Base-by-base conservation (phyloP, 2,797 vertebrate genomes). In the Pseudomugil tenellus region DNA sequence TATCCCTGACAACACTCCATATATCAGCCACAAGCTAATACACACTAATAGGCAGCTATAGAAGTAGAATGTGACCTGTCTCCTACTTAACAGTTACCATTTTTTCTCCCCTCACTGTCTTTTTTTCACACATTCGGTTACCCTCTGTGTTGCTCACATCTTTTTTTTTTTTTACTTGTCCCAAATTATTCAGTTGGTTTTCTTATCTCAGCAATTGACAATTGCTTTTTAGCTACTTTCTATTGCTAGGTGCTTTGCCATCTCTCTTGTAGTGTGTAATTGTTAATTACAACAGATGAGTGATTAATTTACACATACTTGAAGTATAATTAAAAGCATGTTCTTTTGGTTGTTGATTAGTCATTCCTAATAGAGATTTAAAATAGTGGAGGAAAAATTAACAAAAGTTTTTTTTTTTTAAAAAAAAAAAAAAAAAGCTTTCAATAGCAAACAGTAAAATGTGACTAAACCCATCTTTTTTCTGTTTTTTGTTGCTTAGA, bases 21-120 rank as follows among this genome's bases (percentile, higher is more conserved):
- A 91, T 80, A 93, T 93, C 92, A 92, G 84, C 91, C 88, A 83
- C 88, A 89, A 86, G 83, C 87, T 92, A 91, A 92, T 91, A 90
- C 76, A 74, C 84, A 83, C 67, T 90, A 89, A 90, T 91, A 77
- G 84, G 79, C 53, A 23, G 39, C 77, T 86, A 87, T 76, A 84
- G 81, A 81, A 76, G 79, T 26, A 72, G 77, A 76, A 69, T 56
- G 78, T 79, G 67, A 79, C 75, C 83, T 14, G 59, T 58, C 83
- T 81, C 65, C 48, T 61, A 63, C 46, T 54, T 59, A 55, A 56
- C 66, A 54, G 23, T 39, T 10, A 58, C 49, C 67, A 48, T 66
- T 57, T 48, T 76, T 67, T 26, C 76, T 72, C 79, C 63, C 29
- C 59, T 72, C 71, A 59, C 51, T 58, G 39, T 53, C 31, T 41